These are phyloP conservation scores for Nomada ferruginata DNA, from an alignment of 2,888 invertebrate genomes.

Conservation along the genomic window DNA sequence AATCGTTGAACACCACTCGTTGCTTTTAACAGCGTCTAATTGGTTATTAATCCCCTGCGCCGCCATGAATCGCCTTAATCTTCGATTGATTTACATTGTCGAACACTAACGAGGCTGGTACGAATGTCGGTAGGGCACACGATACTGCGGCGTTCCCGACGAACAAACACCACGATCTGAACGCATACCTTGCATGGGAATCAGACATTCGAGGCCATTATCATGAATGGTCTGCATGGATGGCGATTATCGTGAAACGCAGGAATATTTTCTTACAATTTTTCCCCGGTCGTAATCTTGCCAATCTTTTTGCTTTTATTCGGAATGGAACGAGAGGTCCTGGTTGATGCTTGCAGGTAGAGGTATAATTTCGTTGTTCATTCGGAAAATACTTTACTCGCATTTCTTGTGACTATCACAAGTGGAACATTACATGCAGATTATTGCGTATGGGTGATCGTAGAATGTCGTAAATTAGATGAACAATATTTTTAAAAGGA, in stretches of 20 bases:
- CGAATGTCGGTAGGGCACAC: slow-evolving; percentile 11
- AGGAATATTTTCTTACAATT: neutral
- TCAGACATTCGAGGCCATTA: slow-evolving; percentile 26
- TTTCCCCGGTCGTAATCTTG: neutral
- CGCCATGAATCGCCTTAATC: slow-evolving; percentile 24
- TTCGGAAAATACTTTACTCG: neutral
- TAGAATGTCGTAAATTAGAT: no score
- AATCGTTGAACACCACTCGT: slow-evolving; percentile 17
- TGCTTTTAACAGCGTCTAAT: slow-evolving; percentile 40
- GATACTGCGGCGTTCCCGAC: neutral
- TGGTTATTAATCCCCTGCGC: slow-evolving; percentile 56
- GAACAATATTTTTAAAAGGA: no score
- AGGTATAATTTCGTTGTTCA: neutral
- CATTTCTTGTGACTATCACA: no score
- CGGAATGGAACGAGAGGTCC: neutral
- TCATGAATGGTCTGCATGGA: slow-evolving; percentile 1
- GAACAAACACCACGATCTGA: slow-evolving; percentile 1
- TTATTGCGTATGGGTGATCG: no score
- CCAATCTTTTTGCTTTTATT: neutral
- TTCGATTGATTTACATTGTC: slow-evolving; percentile 55
- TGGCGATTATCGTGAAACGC: neutral
- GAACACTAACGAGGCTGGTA: slow-evolving; percentile 43
- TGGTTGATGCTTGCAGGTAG: neutral
- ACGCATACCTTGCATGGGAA: neutral
- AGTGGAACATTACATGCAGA: no score